Conservation (phyloP, 2,797 vertebrate genomes). For the Coccyzus lansbergi region DNA sequence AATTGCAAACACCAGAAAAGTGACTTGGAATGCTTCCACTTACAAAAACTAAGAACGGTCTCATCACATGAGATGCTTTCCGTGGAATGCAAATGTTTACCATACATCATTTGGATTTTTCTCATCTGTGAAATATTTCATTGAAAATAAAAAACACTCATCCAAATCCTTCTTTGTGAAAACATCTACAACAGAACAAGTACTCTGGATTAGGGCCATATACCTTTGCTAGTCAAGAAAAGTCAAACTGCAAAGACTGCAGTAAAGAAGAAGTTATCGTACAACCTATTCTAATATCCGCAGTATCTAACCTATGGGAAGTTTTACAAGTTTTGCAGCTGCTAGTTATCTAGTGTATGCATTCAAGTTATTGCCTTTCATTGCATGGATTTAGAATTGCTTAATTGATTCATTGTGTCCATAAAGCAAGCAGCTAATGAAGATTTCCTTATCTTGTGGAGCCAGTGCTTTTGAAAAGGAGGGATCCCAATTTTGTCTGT, state of each 20-base stretch:
- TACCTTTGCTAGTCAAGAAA: neutral
- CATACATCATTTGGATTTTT: slow-evolving; percentile 29
- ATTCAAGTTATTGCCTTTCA: neutral
- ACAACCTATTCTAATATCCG: neutral
- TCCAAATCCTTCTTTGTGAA: neutral
- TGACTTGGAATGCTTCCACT: slow-evolving; percentile 30
- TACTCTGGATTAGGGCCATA: neutral
- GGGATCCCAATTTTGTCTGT: neutral
- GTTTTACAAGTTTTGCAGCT: neutral
- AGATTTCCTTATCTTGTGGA: slow-evolving; percentile 27
- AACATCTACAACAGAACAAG: neutral
- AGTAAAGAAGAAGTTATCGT: neutral
- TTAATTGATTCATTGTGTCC: neutral
- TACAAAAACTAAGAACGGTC: neutral
- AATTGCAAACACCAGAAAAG: slow-evolving; percentile 32
- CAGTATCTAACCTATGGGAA: neutral
- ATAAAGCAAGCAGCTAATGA: slow-evolving; percentile 40
- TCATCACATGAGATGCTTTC: neutral
- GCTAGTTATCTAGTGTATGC: neutral
- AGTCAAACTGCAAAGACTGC: neutral
- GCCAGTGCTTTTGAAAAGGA: slow-evolving; percentile 17
- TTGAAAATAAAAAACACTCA: neutral
- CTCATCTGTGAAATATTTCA: slow-evolving; percentile 5
- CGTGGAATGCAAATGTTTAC: neutral
- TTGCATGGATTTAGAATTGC: neutral